Conservation (phyloP, 2,888 invertebrate genomes). For the Ditula angustiorana region DNA sequence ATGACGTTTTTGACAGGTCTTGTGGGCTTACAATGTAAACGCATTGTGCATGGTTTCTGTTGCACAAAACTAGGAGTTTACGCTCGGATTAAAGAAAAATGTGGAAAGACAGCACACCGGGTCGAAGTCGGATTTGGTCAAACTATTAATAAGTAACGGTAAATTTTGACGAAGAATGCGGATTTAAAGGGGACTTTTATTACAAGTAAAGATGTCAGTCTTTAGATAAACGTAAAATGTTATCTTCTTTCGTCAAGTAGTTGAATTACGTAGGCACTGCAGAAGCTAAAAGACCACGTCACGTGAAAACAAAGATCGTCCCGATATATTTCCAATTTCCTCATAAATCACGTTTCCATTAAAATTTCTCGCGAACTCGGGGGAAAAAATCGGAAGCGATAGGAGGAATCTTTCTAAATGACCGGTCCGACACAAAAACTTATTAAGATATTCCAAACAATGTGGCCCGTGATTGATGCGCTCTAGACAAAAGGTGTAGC, state of each 20-base stretch:
- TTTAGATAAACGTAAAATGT: neutral
- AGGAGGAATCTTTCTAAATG: conserved; percentile 80
- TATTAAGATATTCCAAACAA: conserved; percentile 84
- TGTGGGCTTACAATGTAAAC: conserved; percentile 61
- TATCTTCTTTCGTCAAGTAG: neutral
- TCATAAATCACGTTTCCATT: conserved; percentile 57
- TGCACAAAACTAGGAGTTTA: conserved; percentile 57
- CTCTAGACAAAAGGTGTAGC: conserved; percentile 72
- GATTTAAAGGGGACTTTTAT: neutral
- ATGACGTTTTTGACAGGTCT: conserved; percentile 79
- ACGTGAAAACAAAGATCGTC: conserved; percentile 40
- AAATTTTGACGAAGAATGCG: conserved; percentile 1
- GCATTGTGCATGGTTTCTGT: conserved; percentile 70
- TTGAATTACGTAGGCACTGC: neutral
- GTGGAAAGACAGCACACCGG: conserved; percentile 45
- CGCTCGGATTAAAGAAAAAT: conserved; percentile 59
- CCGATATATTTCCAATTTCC: conserved; percentile 55
- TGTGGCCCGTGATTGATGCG: conserved; percentile 77
- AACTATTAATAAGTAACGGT: conserved; percentile 43
- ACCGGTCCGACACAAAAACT: conserved; percentile 79
- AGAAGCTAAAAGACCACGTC: conserved; percentile 15
- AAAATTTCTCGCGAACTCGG: conserved; percentile 60
- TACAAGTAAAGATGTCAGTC: neutral
- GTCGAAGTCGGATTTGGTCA: conserved; percentile 44
- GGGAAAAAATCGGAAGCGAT: conserved; percentile 59